A percentile compares a stretch with the other conserved stretches of the same genome.
phyloP scores from a whole-genome alignment of 2,888 invertebrate species.

The Syrphus vitripennis region DNA sequence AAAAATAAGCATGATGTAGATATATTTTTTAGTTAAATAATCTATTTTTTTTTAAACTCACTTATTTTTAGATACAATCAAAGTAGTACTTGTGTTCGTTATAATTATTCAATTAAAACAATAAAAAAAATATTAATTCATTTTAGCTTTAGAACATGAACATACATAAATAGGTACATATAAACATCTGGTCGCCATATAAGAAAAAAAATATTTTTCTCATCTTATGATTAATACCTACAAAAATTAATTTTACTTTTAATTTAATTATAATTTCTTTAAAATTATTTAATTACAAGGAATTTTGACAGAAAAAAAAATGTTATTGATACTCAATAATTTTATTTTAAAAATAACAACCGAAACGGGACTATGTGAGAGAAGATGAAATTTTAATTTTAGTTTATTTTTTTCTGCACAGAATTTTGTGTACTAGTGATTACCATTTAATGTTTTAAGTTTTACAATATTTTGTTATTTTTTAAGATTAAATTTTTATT shows the following conservation, averaged over 20 bases:
- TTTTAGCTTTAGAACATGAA: conserved; percentile 15
- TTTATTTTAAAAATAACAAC: conserved; percentile 37
- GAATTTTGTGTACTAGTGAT: conserved; percentile 54
- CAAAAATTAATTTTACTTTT: conserved; percentile 25
- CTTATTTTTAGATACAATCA: conserved; percentile 37
- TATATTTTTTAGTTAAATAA: conserved; percentile 18
- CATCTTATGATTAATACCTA: conserved; percentile 17
- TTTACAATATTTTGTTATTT: conserved; percentile 51
- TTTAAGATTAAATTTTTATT: conserved; percentile 71
- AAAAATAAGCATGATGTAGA: conserved; percentile 10
- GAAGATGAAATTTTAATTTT: conserved; percentile 21
- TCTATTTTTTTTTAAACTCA: conserved; percentile 14
- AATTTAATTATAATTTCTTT: conserved; percentile 27
- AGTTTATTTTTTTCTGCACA: conserved; percentile 48
- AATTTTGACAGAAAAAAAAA: conserved; percentile 38
- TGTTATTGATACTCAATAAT: conserved; percentile 71
- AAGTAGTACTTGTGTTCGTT: conserved; percentile 64
- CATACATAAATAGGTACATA: neutral
- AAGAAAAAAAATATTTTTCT: conserved; percentile 22
- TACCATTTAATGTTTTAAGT: conserved; percentile 56
- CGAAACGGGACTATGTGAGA: conserved; percentile 2
- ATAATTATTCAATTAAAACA: conserved; percentile 21
- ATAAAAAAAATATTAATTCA: neutral
- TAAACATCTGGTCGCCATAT: conserved; percentile 66
- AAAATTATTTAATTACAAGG: conserved; percentile 9